Evolutionary conservation across 2,113 vertebrate species (phyloP).

Genomic region (Lethenteron camtschaticum): DNA sequence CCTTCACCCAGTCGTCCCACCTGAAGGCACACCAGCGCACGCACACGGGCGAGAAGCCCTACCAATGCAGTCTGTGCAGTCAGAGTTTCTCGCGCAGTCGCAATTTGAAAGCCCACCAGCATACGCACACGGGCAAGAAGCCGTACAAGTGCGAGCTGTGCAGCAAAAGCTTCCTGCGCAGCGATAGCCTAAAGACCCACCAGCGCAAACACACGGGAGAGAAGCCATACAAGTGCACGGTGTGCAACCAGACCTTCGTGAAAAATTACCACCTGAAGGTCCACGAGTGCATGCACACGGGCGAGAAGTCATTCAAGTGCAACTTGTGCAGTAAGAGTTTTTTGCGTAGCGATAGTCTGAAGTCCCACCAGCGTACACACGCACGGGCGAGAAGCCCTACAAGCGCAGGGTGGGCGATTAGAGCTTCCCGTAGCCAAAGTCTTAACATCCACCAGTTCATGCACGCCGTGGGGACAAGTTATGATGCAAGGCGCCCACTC

Average conservation of each 20-base stretch:
- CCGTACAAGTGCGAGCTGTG: slow-evolving; percentile 38
- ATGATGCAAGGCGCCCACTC: slow-evolving; percentile 30
- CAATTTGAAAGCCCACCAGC: slow-evolving; percentile 28
- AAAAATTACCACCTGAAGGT: not conserved
- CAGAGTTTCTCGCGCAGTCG: slow-evolving; percentile 27
- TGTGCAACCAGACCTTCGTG: slow-evolving; percentile 17
- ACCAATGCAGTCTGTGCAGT: slow-evolving; percentile 16
- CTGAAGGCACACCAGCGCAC: not conserved
- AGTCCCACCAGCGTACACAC: slow-evolving; percentile 34
- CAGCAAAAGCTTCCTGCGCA: slow-evolving; percentile 32
- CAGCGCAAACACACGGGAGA: slow-evolving; percentile 29
- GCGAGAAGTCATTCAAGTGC: not conserved
- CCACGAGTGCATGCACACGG: not conserved
- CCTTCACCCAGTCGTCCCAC: not conserved
- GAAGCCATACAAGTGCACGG: slow-evolving; percentile 29
- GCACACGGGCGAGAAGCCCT: not conserved
- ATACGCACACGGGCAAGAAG: slow-evolving; percentile 43
- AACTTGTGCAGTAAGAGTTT: slow-evolving; percentile 25
- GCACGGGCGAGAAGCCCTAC: slow-evolving; percentile 41
- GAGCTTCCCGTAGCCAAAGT: slow-evolving; percentile 31
- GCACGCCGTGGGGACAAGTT: slow-evolving; percentile 29
- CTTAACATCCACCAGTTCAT: slow-evolving; percentile 35
- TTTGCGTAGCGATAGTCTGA: slow-evolving; percentile 22
- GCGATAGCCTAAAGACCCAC: slow-evolving; percentile 35
- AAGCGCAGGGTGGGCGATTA: slow-evolving; percentile 35